Percentiles rank a stretch among this genome's conserved stretches.
phyloP scores from a whole-genome alignment of 1,140 invertebrate genomes.

The Agraylea sexmaculata region DNA sequence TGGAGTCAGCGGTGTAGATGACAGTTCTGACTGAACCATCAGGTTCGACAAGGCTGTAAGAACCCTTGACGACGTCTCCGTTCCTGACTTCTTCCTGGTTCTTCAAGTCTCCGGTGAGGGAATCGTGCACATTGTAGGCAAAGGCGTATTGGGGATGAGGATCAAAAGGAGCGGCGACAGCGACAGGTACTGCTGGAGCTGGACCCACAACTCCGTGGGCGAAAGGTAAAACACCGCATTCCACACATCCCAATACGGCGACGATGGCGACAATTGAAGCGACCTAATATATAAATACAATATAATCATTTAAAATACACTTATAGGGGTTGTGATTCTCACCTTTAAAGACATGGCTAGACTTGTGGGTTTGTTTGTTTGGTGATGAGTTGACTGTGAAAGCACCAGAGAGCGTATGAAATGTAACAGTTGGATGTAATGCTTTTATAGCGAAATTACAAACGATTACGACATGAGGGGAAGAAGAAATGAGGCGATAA shows the following conservation, averaged over 20 bases:
- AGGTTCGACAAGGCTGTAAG: conserved; percentile 36
- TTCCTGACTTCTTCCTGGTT: conserved; percentile 38
- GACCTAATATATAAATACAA: conserved; percentile 11
- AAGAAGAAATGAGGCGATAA: conserved; percentile 20
- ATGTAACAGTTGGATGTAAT: conserved; percentile 12
- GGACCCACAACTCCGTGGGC: conserved; percentile 13
- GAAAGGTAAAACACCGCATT: conserved; percentile 20
- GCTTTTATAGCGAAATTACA: conserved; percentile 23
- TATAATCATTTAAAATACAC: background rate
- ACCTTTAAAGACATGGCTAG: conserved; percentile 22
- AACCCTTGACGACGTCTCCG: conserved; percentile 37
- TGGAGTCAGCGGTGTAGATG: conserved; percentile 30
- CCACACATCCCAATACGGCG: conserved; percentile 11
- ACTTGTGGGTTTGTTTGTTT: conserved; percentile 10
- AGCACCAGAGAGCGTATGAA: conserved; percentile 21
- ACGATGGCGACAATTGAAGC: conserved; percentile 13
- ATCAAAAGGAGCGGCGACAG: conserved; percentile 33
- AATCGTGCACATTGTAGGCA: conserved; percentile 39
- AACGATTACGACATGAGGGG: conserved; percentile 17
- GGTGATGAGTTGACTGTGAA: conserved; percentile 18
- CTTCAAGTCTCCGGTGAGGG: conserved; percentile 39
- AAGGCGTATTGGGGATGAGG: conserved; percentile 40
- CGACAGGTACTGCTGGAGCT: conserved; percentile 25
- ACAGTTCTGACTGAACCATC: conserved; percentile 32
- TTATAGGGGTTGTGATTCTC: conserved; percentile 2